These are phyloP conservation scores for Lissonota sp. DNA, from an alignment of 2,888 invertebrate species.

Conservation along the genomic window DNA sequence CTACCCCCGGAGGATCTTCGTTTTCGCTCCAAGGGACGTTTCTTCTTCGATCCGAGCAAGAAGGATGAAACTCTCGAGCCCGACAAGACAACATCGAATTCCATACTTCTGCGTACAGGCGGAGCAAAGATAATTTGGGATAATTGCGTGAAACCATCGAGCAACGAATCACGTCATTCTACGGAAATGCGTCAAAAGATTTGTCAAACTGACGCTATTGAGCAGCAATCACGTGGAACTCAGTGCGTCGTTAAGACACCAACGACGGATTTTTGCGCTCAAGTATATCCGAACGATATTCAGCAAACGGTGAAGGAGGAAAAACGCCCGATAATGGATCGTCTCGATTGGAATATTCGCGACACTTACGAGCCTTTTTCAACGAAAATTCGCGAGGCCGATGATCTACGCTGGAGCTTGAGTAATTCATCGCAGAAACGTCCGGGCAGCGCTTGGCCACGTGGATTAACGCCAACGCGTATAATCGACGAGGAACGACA, in stretches of 20 bases:
- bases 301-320: conserved; percentile 72
- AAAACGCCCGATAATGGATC: conserved; percentile 78
- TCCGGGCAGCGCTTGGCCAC: conserved; percentile 64
- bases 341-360: conserved; percentile 79
- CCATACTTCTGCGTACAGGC: conserved; percentile 77
- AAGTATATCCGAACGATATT: conserved; percentile 67
- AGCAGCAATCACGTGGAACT: conserved; percentile 68
- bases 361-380: conserved; percentile 75
- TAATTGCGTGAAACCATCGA: conserved; percentile 68
- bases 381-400: conserved; percentile 73
- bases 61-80: conserved; percentile 66
- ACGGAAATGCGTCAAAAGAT: conserved; percentile 78
- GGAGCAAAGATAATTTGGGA: conserved; percentile 78
- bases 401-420: conserved; percentile 79
- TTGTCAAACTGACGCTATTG: conserved; percentile 79
- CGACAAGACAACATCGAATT: conserved; percentile 74
- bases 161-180: conserved; percentile 27
- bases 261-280: conserved; percentile 64
- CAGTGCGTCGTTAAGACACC: conserved; percentile 52
- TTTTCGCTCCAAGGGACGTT: conserved; percentile 80
- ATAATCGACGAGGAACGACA: conserved; percentile 67
- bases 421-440: conserved; percentile 76
- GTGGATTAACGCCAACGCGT: conserved; percentile 64
- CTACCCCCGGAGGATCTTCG: conserved; percentile 81
- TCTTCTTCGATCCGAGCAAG: conserved; percentile 78